Evolutionary conservation across 2,888 invertebrate genomes (phyloP), one percentile per base, ranked within the genome.

Genomic region (Erynnis tages): DNA sequence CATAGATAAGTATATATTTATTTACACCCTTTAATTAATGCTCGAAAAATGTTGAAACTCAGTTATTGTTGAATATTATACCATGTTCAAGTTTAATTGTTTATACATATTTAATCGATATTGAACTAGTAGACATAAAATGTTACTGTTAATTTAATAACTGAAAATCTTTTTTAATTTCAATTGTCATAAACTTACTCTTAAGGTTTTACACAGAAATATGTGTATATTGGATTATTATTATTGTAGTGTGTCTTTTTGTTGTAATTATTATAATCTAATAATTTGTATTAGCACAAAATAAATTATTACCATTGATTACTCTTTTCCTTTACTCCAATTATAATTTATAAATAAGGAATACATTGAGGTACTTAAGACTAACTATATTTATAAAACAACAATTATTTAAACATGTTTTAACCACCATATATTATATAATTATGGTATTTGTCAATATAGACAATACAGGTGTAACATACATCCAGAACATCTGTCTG

Each of bases 1-100:
- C 69, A 67, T 58, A 34, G 4, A 21, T 73, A 65, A 8, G 69
- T 73, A 69, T 79, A 69, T 73, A 69, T 79, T 77, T 79, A 82
- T 80, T 76, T 77, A 76, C 67, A 69, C 65, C 44, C 41, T 25
- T 41, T 49, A 49, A 17, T 49, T 34, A 0, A 10, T 13, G 11
- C 17, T 40, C n/a, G n/a, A n/a, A n/a, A n/a, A 25, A 49, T 49
- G 23, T 49, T 32, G 5, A n/a, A 34, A 40, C 16, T 34, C 4
- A 8, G 4, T 40, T 17, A 38, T 40, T 34, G 40, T 30, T 21
- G n/a, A n/a, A n/a, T 17, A 27, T 38, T 23, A 37, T 23, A 48
- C 29, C 41, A 10, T 30, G 37, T 29, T 48, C 38, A 29, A 29
- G 13, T 13, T 38, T n/a, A 11, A 11, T 13, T 21, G 21, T 21